These are phyloP conservation scores for Drosophila micromelanica DNA, from an alignment of 1,140 invertebrate species.

Conservation along the genomic window DNA sequence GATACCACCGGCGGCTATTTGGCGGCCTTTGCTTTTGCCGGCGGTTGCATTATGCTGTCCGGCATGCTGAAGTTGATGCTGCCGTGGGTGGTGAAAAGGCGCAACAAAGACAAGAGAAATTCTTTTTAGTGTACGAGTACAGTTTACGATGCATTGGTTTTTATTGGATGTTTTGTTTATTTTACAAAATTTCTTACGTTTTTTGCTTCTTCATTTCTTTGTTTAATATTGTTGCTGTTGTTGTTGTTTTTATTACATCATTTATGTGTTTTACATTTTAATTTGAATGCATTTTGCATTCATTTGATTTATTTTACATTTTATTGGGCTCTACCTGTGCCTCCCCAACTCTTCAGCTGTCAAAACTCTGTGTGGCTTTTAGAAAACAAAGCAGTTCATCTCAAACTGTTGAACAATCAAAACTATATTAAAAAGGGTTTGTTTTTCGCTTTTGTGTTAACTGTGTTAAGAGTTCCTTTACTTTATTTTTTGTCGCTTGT, in stretches of 20 bases:
- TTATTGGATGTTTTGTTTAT: conserved; percentile 40
- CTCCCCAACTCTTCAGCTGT: background rate
- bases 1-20: conserved; percentile 30
- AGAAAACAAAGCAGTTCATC: background rate
- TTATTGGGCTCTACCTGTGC: background rate
- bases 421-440: background rate
- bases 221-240: conserved; percentile 20
- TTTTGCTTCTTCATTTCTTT: conserved; percentile 32
- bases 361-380: background rate
- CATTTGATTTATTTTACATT: conserved; percentile 52
- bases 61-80: conserved; percentile 59
- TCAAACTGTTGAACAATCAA: background rate
- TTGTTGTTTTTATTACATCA: conserved; percentile 40
- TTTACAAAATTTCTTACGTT: conserved; percentile 57
- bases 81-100: conserved; percentile 23
- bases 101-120: background rate
- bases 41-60: conserved; percentile 55
- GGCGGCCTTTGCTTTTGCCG: conserved; percentile 64
- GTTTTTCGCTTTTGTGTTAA: too few species aligned
- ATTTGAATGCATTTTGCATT: conserved; percentile 10
- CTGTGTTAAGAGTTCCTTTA: too few species aligned
- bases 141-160: conserved; percentile 28
- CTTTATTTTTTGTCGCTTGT: background rate
- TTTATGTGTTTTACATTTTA: conserved; percentile 38
- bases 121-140: background rate